Evolutionary conservation across 1,140 invertebrate species (phyloP).

Genomic region (Aphelenchoides fujianensis): DNA sequence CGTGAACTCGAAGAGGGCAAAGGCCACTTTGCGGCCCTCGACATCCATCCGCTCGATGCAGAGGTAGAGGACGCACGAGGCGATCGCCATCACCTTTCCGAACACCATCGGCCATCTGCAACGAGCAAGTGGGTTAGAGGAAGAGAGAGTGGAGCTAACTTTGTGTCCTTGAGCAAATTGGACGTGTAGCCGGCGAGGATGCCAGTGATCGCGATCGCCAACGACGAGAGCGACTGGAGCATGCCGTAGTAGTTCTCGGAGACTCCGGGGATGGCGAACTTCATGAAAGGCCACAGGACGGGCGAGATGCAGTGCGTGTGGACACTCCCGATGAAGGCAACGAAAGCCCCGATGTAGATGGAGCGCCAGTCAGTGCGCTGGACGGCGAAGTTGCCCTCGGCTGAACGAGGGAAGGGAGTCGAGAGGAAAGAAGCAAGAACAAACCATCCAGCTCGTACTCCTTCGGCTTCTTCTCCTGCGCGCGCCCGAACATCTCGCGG

Average conservation of each 20-base stretch:
- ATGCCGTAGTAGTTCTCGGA: conserved; percentile 52
- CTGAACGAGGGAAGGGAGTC: background rate
- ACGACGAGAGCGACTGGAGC: conserved; percentile 49
- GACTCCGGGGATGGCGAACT: conserved; percentile 25
- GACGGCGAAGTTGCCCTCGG: background rate
- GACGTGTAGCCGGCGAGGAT: conserved; percentile 41
- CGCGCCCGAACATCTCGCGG: background rate
- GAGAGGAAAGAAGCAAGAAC: background rate
- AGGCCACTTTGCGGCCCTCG: conserved; percentile 21
- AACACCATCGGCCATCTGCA: conserved; percentile 42
- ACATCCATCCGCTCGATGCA: conserved; percentile 33
- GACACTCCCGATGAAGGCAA: conserved; percentile 43
- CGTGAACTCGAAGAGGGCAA: conserved; percentile 52
- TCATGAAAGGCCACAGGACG: conserved; percentile 49
- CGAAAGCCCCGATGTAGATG: conserved; percentile 49
- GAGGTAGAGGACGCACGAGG: conserved; percentile 52
- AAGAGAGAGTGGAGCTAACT: too few relatives aligned
- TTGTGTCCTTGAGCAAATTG: conserved; percentile 39
- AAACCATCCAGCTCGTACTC: background rate
- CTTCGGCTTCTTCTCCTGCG: background rate
- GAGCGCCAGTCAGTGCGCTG: conserved; percentile 38
- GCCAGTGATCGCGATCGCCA: conserved; percentile 44
- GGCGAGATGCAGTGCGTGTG: conserved; percentile 32
- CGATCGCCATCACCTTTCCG: conserved; percentile 40
- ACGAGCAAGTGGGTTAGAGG: conserved; percentile 20